Conservation (phyloP, 2,888 invertebrate genomes). For the Cerastis rubricosa region DNA sequence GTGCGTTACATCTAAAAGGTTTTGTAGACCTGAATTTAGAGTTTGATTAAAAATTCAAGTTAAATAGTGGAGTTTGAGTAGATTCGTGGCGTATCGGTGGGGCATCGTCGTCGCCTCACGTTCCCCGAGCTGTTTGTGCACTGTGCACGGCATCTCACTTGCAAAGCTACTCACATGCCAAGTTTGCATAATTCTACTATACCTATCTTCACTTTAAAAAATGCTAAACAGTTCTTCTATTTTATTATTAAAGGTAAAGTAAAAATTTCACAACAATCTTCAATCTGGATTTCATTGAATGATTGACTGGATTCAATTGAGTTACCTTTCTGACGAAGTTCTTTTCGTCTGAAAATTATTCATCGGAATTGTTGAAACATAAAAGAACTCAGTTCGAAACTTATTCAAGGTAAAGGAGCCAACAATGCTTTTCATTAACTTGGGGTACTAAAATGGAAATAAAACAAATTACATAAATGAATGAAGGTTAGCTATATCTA, state of each 20-base stretch:
- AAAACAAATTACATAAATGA: constrained; percentile 10
- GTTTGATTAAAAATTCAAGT: constrained; percentile 31
- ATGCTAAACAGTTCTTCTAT: constrained; percentile 30
- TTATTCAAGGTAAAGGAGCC: constrained; percentile 52
- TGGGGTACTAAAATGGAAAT: constrained; percentile 6
- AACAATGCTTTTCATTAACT: constrained; percentile 44
- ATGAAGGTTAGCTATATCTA: neutral
- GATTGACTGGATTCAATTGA: too few species aligned
- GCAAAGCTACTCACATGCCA: constrained; percentile 44
- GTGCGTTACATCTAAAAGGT: neutral
- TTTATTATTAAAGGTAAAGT: constrained; percentile 26
- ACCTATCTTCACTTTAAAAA: constrained; percentile 38
- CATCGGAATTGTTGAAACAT: constrained; percentile 52
- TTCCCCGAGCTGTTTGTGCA: constrained; percentile 35
- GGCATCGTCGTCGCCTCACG: constrained; percentile 16
- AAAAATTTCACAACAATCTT: constrained; percentile 35
- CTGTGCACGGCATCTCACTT: constrained; percentile 47
- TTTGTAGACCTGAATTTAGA: constrained; percentile 5
- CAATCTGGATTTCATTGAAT: constrained; percentile 44
- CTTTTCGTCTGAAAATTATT: constrained; percentile 53
- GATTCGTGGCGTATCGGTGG: constrained; percentile 29
- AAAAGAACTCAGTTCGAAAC: constrained; percentile 50
- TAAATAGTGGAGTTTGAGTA: constrained; percentile 36
- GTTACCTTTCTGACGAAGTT: constrained; percentile 36
- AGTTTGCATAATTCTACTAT: constrained; percentile 49